Evolutionary conservation across 2,113 vertebrate species (phyloP).

Genomic region (Candoia aspera): DNA sequence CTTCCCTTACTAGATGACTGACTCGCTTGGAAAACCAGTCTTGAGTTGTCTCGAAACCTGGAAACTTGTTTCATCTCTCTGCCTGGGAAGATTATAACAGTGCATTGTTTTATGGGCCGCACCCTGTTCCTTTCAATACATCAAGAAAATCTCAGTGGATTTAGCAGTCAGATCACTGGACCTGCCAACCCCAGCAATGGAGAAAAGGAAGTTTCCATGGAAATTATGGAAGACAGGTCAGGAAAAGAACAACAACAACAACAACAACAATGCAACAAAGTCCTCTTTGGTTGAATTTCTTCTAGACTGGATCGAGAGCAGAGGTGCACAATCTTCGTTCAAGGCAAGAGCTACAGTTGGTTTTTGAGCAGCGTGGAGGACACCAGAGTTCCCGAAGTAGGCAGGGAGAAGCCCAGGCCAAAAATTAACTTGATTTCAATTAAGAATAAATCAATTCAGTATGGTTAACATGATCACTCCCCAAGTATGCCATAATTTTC

Average conservation of each 20-base stretch:
- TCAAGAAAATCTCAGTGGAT: background rate
- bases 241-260: background rate
- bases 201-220: background rate
- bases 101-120: slow-evolving; percentile 38
- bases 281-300: background rate
- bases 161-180: background rate
- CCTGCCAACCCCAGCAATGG: slow-evolving; percentile 14
- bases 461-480: too few species aligned
- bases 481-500: too few species aligned
- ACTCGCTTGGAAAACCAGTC: slow-evolving; percentile 39
- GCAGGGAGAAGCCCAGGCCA: too few species aligned
- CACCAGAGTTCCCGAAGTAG: too few species aligned
- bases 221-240: too few species aligned
- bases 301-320: too few species aligned
- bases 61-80: slow-evolving; percentile 26
- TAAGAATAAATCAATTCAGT: too few species aligned
- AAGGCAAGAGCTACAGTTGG: too few species aligned
- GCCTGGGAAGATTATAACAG: slow-evolving; percentile 31
- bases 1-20: background rate
- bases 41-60: slow-evolving; percentile 27
- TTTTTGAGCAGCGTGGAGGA: too few species aligned
- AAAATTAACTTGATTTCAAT: too few species aligned
- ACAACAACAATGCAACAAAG: background rate
- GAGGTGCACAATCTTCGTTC: too few species aligned
- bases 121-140: slow-evolving; percentile 57